Evolutionary conservation across 2,113 vertebrate species (phyloP), one percentile per base, ranked within the genome.

Genomic region (Montifringilla adamsi): DNA sequence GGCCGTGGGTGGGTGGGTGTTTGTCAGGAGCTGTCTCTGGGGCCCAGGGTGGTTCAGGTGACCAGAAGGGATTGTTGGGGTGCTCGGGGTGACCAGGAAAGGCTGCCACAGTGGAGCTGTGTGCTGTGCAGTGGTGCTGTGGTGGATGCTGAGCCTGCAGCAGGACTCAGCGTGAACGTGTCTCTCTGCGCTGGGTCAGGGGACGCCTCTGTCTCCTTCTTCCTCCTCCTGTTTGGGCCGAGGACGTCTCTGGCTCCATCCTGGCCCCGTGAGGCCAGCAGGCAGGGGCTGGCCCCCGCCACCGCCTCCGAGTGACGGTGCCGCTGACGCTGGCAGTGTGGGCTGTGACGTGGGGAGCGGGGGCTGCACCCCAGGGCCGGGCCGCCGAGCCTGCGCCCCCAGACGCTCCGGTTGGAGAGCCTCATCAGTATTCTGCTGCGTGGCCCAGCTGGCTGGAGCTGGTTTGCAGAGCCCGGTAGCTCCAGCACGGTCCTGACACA

Each of bases 111-210:
- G 55, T 0, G 3, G 30, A 19, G 26, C 64, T 50, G 31, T 37
- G 78, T 12, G 37, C 3, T 30, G n/a, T 12, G 28, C 46, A 21
- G 23, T 12, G 33, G 39, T 31, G 67, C 50, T 73, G 59, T 31
- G 39, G 7, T 23, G 60, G 39, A 14, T 67, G 67, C 67, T 9
- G 62, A 31, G 53, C 44, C 79, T 33, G 28, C 7, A 19, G 46
- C 84, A 28, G 72, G 24, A 4, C 22, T 31, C 33, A 0, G 49
- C 1, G 0, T 6, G 15, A 47, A 4, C 5, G 8, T 1, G 4
- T 28, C 27, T 23, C 35, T 14, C 7, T 6, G 9, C 41, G 10
- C 50, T 4, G 75, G 39, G 44, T 18, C 17, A 3, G 41, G 55
- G 33, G 26, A 68, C 0, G 1, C 24, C 78, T 62, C 28, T 1